Conservation (phyloP, 2,888 invertebrate species). For the Ophraella communa region DNA sequence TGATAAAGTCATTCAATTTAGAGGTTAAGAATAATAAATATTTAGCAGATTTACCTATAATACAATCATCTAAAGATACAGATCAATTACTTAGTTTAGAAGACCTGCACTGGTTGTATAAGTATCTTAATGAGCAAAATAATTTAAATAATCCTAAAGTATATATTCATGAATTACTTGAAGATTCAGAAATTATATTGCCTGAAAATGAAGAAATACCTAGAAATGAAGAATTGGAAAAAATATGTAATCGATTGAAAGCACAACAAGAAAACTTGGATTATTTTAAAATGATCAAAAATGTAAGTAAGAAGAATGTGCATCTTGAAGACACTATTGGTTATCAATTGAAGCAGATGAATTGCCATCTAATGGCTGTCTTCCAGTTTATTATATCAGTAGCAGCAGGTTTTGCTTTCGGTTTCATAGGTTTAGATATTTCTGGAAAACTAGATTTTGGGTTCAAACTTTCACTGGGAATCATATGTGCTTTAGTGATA, state of each 20-base stretch:
- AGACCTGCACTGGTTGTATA: constrained; percentile 72
- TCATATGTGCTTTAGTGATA: constrained; percentile 84
- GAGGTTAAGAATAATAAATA: constrained; percentile 28
- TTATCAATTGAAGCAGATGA: constrained; percentile 67
- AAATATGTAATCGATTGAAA: constrained; percentile 78
- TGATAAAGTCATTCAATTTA: constrained; percentile 46
- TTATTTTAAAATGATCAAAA: constrained; percentile 87
- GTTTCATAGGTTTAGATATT: constrained; percentile 87
- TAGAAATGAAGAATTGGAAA: constrained; percentile 83
- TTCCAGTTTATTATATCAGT: constrained; percentile 94
- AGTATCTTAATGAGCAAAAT: constrained; percentile 62
- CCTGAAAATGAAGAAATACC: constrained; percentile 75
- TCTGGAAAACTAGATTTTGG: constrained; percentile 84
- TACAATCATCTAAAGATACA: constrained; percentile 4
- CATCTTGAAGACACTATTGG: constrained; percentile 82
- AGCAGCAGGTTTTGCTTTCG: constrained; percentile 92
- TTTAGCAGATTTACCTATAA: constrained; percentile 33
- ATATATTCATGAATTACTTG: constrained; percentile 75
- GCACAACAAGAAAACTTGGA: constrained; percentile 79
- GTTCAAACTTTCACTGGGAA: constrained; percentile 81
- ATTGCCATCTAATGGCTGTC: constrained; percentile 82
- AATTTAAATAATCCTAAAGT: constrained; percentile 56
- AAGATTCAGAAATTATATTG: constrained; percentile 70
- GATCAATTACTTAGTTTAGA: constrained; percentile 57
- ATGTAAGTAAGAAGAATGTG: constrained; percentile 71